phyloP scores from a whole-genome alignment of 2,113 vertebrate genomes.

The Chunga burmeisteri region DNA sequence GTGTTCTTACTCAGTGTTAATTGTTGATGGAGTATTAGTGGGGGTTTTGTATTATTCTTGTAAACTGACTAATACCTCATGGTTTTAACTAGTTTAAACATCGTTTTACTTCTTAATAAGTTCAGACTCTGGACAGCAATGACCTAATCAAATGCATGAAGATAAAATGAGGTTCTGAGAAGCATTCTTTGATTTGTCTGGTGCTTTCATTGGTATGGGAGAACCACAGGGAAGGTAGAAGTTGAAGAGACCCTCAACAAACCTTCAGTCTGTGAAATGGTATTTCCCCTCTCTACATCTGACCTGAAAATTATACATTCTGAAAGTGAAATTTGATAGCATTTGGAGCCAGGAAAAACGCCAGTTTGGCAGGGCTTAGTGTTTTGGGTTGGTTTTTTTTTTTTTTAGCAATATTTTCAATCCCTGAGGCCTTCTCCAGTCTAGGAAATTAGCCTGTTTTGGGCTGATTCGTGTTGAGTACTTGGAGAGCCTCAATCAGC shows the following conservation, averaged over 20 bases:
- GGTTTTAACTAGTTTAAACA: neutral
- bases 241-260: neutral
- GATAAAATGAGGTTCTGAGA: neutral
- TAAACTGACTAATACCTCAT: neutral
- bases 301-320: neutral
- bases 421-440: too few species aligned
- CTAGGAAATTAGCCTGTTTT: neutral
- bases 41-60: neutral
- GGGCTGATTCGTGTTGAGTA: neutral
- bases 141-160: neutral
- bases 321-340: conserved; percentile 22
- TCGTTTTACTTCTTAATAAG: neutral
- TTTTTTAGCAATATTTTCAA: too few species aligned
- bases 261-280: neutral
- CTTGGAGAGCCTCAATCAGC: neutral
- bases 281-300: neutral
- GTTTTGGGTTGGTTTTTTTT: too few species aligned
- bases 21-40: neutral
- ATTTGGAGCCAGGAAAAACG: neutral
- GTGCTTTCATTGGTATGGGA: neutral
- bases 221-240: neutral
- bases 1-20: neutral
- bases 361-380: neutral
- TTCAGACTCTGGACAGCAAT: neutral
- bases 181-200: neutral